These are phyloP conservation scores for Ooceraea biroi DNA, from an alignment of 1,140 invertebrate species.

Conservation along the genomic window DNA sequence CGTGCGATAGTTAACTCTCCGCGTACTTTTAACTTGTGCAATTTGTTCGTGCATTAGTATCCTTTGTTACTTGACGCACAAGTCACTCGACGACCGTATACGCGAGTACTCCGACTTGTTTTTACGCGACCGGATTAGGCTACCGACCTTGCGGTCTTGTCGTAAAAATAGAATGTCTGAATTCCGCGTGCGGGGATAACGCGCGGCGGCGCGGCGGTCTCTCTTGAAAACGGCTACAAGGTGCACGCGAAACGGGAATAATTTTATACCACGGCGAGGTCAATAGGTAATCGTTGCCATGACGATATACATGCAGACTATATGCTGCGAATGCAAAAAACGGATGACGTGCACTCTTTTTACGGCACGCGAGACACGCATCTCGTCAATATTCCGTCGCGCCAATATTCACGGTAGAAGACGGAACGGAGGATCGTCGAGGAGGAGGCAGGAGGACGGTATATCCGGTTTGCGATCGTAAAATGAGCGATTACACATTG, in stretches of 20 bases:
- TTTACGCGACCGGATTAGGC: slow-evolving; percentile 51
- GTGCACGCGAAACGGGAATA: slow-evolving; percentile 28
- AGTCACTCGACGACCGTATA: not conserved
- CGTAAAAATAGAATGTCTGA: slow-evolving; percentile 65
- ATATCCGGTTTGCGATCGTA: too few species aligned
- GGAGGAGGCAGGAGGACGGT: too few species aligned
- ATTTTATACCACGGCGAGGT: slow-evolving; percentile 58
- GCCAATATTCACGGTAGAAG: too few species aligned
- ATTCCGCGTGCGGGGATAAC: slow-evolving; percentile 41
- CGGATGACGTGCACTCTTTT: not conserved
- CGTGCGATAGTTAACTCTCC: too few species aligned
- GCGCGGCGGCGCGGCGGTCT: slow-evolving; percentile 13
- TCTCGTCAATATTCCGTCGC: not conserved
- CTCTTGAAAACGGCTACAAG: slow-evolving; percentile 38
- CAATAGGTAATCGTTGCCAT: slow-evolving; percentile 53
- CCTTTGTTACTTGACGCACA: too few species aligned
- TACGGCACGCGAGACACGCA: not conserved
- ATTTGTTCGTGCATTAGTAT: too few species aligned
- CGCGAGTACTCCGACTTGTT: not conserved
- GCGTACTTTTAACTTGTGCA: too few species aligned
- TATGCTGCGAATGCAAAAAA: slow-evolving; percentile 11
- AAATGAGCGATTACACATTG: too few species aligned
- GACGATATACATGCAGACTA: not conserved
- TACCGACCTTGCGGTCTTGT: slow-evolving; percentile 50
- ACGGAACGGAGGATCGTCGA: too few species aligned